Conservation (phyloP, 2,113 vertebrate genomes). For the Crotalus viridis region DNA sequence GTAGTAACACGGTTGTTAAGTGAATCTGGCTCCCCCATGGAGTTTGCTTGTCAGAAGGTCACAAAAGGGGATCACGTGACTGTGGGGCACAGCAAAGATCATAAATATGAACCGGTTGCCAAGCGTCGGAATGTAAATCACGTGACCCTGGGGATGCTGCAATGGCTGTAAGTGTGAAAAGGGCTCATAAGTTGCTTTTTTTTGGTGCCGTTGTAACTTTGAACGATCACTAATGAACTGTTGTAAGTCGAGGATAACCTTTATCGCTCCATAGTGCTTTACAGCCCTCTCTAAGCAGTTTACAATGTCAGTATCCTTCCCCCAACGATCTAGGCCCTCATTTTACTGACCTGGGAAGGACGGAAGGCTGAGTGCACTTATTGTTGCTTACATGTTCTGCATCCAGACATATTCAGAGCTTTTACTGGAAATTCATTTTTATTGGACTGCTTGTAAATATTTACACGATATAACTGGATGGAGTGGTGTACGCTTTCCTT, state of each 20-base stretch:
- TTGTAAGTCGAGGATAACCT: not conserved
- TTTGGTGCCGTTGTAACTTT: not conserved
- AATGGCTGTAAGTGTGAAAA: not conserved
- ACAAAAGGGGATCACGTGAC: no score
- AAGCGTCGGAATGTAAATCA: not conserved
- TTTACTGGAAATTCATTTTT: not conserved
- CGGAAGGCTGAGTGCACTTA: not conserved
- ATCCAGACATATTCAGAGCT: not conserved
- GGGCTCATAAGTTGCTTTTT: not conserved
- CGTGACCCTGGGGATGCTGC: not conserved
- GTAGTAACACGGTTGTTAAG: no score
- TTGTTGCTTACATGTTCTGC: not conserved
- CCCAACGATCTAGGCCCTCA: not conserved
- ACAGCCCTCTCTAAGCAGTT: not conserved
- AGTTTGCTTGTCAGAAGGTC: no score
- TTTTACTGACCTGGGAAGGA: not conserved
- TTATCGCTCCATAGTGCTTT: not conserved
- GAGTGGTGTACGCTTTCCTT: not conserved
- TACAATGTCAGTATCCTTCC: not conserved
- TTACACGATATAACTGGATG: not conserved
- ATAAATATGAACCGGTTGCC: not conserved
- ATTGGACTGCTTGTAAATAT: slow-evolving; percentile 7
- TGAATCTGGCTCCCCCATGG: no score
- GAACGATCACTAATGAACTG: not conserved
- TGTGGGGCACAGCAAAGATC: not conserved